Conservation (phyloP, 1,140 invertebrate genomes). For the Meloidogyne chitwoodi region DNA sequence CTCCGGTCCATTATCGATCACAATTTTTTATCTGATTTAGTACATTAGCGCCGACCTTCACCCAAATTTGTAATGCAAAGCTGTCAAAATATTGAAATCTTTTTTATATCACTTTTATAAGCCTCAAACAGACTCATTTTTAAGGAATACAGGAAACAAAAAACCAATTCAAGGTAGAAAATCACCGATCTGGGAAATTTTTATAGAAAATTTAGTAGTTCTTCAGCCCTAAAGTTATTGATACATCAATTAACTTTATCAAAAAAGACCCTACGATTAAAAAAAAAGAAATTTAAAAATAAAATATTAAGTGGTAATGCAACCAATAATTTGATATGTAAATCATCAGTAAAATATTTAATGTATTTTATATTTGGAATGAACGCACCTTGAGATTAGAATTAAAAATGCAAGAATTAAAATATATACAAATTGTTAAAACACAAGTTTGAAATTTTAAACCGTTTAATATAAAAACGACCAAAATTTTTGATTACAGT, state of each 20-base stretch:
- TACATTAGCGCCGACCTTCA: background rate
- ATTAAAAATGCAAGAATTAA: background rate
- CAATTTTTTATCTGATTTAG: background rate
- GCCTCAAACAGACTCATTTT: too few species aligned
- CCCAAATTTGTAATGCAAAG: background rate
- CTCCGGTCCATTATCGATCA: background rate
- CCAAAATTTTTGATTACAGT: too few species aligned
- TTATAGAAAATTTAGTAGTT: too few species aligned
- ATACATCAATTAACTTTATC: too few species aligned
- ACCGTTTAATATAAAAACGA: too few species aligned
- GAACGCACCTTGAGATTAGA: background rate
- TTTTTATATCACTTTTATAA: background rate
- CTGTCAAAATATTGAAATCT: background rate
- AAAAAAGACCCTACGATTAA: too few species aligned
- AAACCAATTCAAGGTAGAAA: too few species aligned
- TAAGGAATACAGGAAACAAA: too few species aligned
- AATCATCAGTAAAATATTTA: background rate
- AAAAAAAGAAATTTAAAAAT: background rate
- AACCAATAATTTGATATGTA: background rate
- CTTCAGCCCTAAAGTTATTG: too few species aligned
- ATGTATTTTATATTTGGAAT: background rate
- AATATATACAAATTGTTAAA: too few species aligned
- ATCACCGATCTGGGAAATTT: too few species aligned
- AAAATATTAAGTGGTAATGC: background rate
- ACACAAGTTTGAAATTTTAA: background rate